Evolutionary conservation across 2,797 vertebrate species (phyloP).

Genomic region (Acropternis orthonyx): DNA sequence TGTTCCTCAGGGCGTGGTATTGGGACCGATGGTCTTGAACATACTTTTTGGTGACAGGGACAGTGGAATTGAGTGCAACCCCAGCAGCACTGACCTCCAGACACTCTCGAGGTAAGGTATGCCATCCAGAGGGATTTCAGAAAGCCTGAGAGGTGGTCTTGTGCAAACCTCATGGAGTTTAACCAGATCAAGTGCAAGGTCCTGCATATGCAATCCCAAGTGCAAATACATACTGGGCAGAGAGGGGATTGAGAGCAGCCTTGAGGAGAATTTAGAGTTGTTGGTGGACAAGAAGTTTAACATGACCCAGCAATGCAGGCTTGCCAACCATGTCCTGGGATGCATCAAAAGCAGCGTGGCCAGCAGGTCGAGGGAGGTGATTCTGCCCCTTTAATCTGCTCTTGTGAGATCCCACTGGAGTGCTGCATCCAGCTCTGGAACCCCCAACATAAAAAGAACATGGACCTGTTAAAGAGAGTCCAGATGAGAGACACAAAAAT

Average conservation of each 20-base stretch:
- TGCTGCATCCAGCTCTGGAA: background rate
- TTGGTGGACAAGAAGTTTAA: background rate
- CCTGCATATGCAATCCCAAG: background rate
- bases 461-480: background rate
- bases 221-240: background rate
- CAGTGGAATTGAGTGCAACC: background rate
- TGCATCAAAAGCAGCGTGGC: background rate
- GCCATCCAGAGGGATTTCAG: background rate
- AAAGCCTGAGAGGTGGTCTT: background rate
- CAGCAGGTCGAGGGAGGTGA: background rate
- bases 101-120: rapidly evolving
- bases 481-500: background rate
- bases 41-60: background rate
- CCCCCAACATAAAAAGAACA: background rate
- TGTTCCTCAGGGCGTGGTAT: background rate
- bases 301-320: background rate
- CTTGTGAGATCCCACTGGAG: background rate
- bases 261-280: background rate
- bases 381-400: background rate
- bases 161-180: background rate
- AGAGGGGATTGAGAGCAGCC: background rate
- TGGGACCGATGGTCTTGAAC: rapidly evolving
- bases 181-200: background rate
- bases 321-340: rapidly evolving
- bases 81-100: background rate